Evolutionary conservation across 2,113 vertebrate species (phyloP).

Genomic region (Tichodroma muraria): DNA sequence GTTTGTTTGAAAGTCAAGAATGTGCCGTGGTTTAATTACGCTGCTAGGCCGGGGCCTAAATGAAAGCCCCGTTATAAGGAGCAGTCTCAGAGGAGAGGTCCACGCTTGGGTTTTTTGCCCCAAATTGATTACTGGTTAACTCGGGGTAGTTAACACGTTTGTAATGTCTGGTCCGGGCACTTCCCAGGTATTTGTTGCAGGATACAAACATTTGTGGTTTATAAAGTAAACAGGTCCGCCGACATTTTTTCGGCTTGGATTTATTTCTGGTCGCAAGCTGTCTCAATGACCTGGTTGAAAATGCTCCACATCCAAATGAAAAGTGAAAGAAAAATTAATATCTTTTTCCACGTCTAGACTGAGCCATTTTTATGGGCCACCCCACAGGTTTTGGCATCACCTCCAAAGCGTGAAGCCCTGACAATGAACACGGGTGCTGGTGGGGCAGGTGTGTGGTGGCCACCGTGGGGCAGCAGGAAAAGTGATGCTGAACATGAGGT

Average conservation of each 20-base stretch:
- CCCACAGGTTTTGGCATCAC: neutral
- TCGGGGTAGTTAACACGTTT: slow-evolving; percentile 18
- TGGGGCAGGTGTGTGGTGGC: neutral
- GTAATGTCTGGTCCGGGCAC: slow-evolving; percentile 38
- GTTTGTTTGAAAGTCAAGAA: slow-evolving; percentile 50
- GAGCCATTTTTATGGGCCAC: neutral
- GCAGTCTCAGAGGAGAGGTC: slow-evolving; percentile 33
- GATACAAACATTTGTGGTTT: slow-evolving; percentile 36
- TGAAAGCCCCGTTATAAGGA: slow-evolving; percentile 52
- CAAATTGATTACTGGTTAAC: neutral
- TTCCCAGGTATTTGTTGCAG: slow-evolving; percentile 47
- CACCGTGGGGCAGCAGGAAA: neutral
- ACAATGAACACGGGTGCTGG: rapidly evolving
- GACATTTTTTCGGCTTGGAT: neutral
- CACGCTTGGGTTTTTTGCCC: neutral
- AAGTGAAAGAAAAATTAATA: neutral
- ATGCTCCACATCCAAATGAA: neutral
- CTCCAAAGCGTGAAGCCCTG: neutral
- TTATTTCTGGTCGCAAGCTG: neutral
- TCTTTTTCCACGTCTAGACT: neutral
- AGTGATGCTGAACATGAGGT: neutral
- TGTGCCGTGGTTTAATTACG: slow-evolving; percentile 23
- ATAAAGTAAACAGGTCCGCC: neutral
- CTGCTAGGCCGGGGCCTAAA: slow-evolving; percentile 12
- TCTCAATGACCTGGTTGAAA: neutral